Evolutionary conservation across 1,140 invertebrate species (phyloP).

Genomic region (Bombus soroeensis): DNA sequence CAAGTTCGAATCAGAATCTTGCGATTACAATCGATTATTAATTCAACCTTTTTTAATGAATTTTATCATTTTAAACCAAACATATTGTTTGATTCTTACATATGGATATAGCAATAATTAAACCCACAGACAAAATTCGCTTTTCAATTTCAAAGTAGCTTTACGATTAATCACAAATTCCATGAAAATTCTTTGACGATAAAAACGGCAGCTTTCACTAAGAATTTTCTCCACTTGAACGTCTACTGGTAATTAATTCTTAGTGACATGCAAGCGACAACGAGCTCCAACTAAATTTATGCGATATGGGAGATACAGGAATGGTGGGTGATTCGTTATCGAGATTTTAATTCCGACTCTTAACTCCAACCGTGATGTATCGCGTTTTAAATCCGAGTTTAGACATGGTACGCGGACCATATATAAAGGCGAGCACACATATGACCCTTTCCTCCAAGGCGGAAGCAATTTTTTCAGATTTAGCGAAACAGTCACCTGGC

Average conservation of each 20-base stretch:
- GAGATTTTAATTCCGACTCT: conserved; percentile 36
- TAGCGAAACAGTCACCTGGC: not conserved
- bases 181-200: not conserved
- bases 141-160: no score
- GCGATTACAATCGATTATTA: no score
- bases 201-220: not conserved
- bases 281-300: conserved; percentile 10
- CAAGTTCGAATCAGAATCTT: no score
- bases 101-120: no score
- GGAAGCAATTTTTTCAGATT: conserved; percentile 14
- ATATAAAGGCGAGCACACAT: no score
- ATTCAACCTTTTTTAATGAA: accelerated
- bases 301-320: conserved; percentile 24
- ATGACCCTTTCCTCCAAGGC: not conserved
- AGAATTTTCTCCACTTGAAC: not conserved
- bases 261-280: not conserved
- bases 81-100: no score
- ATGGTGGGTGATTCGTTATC: conserved; percentile 27
- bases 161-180: not conserved
- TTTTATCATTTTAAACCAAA: no score
- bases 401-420: not conserved
- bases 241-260: conserved; percentile 13
- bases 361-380: not conserved
- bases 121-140: no score
- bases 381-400: conserved; percentile 26